phyloP scores from a whole-genome alignment of 2,888 invertebrate genomes.

The Hyposoter dolosus region DNA sequence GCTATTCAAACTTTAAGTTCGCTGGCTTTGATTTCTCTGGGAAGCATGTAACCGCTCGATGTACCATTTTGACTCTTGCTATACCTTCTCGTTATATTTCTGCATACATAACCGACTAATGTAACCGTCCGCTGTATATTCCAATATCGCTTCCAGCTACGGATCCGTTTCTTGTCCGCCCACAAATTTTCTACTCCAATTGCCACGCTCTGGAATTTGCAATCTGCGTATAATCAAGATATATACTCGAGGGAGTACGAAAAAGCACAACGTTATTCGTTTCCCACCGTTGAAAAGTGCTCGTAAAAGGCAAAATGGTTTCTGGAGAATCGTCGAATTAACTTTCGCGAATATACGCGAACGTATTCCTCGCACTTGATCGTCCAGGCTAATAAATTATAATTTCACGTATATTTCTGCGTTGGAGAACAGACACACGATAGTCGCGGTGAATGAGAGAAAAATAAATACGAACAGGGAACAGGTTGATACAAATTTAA shows the following conservation, averaged over 20 bases:
- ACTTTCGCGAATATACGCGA: not conserved
- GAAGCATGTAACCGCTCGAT: not conserved
- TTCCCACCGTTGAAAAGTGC: constrained; percentile 13
- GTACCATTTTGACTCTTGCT: not conserved
- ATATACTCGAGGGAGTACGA: constrained; percentile 39
- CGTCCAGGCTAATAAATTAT: not conserved
- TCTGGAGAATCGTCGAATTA: not conserved
- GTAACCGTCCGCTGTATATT: constrained; percentile 18
- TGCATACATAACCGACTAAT: constrained; percentile 8
- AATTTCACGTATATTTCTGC: constrained; percentile 1
- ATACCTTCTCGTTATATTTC: not conserved
- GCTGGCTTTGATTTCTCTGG: constrained; percentile 6
- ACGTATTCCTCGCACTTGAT: not conserved
- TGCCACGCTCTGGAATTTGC: constrained; percentile 16
- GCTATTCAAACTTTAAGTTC: constrained; percentile 34
- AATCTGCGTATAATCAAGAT: constrained; percentile 51
- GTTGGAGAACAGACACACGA: not conserved
- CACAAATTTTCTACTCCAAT: constrained; percentile 38
- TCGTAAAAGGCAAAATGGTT: not conserved
- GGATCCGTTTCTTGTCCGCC: constrained; percentile 40
- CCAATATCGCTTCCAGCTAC: constrained; percentile 20
- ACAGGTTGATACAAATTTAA: not conserved
- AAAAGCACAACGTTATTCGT: constrained; percentile 38
- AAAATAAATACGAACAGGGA: not conserved
- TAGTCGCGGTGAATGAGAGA: not conserved